Evolutionary conservation across 2,888 invertebrate genomes (phyloP).

Genomic region (Apotomis betuletana): DNA sequence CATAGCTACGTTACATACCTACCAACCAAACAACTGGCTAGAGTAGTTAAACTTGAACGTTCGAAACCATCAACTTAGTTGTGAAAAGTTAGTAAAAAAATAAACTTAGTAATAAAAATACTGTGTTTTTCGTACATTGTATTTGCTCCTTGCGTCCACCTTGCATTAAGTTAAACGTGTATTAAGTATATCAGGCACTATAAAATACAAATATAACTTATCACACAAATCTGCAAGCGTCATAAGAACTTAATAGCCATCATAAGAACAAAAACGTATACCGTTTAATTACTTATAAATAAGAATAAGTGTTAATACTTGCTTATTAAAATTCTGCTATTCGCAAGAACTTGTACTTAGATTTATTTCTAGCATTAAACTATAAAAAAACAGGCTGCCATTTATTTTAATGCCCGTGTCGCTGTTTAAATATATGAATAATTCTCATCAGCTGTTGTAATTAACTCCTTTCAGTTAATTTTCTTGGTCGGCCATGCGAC

Average conservation of each 20-base stretch:
- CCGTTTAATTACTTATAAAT: conserved; percentile 26
- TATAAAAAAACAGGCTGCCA: conserved; percentile 9
- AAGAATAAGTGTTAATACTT: conserved; percentile 28
- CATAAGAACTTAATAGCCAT: not conserved
- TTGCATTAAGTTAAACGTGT: not conserved
- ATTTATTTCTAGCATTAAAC: conserved; percentile 22
- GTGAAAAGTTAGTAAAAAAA: not conserved
- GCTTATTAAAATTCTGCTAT: conserved; percentile 32
- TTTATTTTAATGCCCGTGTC: conserved; percentile 25
- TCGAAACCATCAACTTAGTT: not conserved
- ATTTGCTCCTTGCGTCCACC: not conserved
- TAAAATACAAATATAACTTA: conserved; percentile 1
- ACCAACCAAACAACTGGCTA: not conserved
- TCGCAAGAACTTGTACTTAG: conserved; percentile 5
- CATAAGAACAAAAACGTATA: conserved; percentile 9
- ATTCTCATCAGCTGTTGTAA: conserved; percentile 13
- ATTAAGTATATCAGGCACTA: not conserved
- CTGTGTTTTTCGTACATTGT: not conserved
- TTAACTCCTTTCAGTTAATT: conserved; percentile 17
- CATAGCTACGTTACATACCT: not conserved
- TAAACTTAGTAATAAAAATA: not conserved
- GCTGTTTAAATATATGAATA: conserved; percentile 28
- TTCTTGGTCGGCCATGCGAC: conserved; percentile 5
- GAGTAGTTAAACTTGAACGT: not conserved
- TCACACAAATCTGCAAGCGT: not conserved